Percentiles rank a stretch among this genome's conserved stretches.
phyloP scores from a whole-genome alignment of 2,888 invertebrate genomes.

The Trimorus sp. region DNA sequence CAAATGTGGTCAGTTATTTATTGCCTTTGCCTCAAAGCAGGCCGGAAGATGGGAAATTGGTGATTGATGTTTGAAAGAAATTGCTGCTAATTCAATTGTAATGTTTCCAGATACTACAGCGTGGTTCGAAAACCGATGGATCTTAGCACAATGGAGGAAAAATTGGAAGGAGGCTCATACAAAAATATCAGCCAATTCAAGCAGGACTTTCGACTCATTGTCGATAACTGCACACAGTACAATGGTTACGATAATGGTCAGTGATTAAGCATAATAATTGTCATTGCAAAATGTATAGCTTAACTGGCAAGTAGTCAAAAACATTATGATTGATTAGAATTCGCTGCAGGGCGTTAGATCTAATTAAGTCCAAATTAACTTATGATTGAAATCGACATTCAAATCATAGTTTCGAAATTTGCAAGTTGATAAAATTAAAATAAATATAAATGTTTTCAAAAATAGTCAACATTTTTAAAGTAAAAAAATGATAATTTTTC shows the following conservation, averaged over 20 bases:
- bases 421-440: no score
- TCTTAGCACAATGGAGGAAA: constrained; percentile 92
- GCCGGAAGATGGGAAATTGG: no score
- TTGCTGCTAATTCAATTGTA: constrained; percentile 3
- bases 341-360: no score
- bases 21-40: no score
- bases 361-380: no score
- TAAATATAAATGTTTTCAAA: no score
- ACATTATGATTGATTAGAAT: no score
- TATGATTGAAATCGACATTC: no score
- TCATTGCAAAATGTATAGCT: neutral
- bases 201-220: constrained; percentile 94
- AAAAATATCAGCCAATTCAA: constrained; percentile 90
- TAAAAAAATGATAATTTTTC: no score
- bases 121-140: constrained; percentile 91
- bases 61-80: constrained; percentile 14
- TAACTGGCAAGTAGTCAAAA: neutral
- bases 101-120: constrained; percentile 82
- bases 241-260: constrained; percentile 96
- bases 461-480: no score
- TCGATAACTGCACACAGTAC: constrained; percentile 95
- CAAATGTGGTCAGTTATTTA: no score
- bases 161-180: constrained; percentile 91
- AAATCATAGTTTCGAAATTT: no score
- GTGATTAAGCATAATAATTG: constrained; percentile 55